phyloP scores from a whole-genome alignment of 2,113 vertebrate species.

The Cheirogaleus medius region DNA sequence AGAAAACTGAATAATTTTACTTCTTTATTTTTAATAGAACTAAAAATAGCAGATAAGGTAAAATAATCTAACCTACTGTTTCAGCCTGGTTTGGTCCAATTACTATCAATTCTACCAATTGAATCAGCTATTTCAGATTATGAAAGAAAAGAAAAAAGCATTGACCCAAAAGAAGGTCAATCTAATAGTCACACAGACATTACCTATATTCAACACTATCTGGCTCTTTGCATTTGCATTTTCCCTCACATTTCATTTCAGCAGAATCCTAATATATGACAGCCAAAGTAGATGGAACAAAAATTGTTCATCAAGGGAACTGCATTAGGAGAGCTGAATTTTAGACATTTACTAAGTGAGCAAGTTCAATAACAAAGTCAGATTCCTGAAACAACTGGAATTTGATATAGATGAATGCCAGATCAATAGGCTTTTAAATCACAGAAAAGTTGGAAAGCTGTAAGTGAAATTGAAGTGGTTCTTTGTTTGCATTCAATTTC shows the following conservation, averaged over 20 bases:
- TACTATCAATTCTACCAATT: not conserved
- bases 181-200: not conserved
- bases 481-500: conserved; percentile 61
- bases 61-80: not conserved
- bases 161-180: not conserved
- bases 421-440: conserved; percentile 82
- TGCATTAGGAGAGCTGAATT: conserved; percentile 55
- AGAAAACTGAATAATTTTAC: not conserved
- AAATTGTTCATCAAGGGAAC: conserved; percentile 76
- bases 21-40: not conserved
- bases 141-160: not conserved
- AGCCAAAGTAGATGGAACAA: conserved; percentile 61
- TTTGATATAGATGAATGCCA: conserved; percentile 76
- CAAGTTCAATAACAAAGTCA: conserved; percentile 77
- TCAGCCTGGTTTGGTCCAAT: not conserved
- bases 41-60: not conserved
- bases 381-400: conserved; percentile 73
- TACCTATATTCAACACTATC: not conserved
- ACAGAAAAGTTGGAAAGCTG: conserved; percentile 38
- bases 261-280: conserved; percentile 23
- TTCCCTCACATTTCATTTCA: conserved; percentile 23
- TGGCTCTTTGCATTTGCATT: not conserved
- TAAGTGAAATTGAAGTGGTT: conserved; percentile 58
- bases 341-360: conserved; percentile 43
- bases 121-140: not conserved